A percentile compares a stretch with the other conserved stretches of the same genome.
Evolutionary conservation across 64 coral and sea anemone genomes (phyloP).

Genomic region (Montipora efflorescens): DNA sequence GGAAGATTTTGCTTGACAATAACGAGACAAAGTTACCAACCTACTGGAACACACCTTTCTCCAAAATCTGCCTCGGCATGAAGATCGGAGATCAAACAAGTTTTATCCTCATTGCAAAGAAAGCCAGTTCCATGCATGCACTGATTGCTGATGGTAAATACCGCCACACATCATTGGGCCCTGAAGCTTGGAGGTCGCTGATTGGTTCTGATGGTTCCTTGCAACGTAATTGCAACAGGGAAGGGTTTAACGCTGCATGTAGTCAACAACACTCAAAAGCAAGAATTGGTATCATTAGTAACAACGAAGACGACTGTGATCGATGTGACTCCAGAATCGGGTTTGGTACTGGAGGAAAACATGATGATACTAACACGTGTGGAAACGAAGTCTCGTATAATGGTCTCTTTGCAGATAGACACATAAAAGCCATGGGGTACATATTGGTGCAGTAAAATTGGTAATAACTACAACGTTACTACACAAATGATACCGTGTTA

Average conservation of each 20-base stretch:
- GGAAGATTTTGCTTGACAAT: constrained; percentile 19
- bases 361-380: neutral
- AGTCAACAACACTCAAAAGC: neutral
- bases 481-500: too few species aligned
- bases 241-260: constrained; percentile 43
- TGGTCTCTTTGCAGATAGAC: neutral
- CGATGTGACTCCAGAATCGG: constrained; percentile 35
- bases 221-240: constrained; percentile 36
- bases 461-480: too few species aligned
- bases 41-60: constrained; percentile 42
- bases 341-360: constrained; percentile 6
- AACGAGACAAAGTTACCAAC: constrained; percentile 53
- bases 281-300: constrained; percentile 52
- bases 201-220: constrained; percentile 14
- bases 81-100: neutral
- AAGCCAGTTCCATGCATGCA: constrained; percentile 22
- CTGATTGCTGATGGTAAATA: constrained; percentile 50
- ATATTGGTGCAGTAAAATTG: constrained; percentile 38
- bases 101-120: neutral
- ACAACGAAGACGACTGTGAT: constrained; percentile 20
- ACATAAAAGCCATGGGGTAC: constrained; percentile 28
- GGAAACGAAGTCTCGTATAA: constrained; percentile 16
- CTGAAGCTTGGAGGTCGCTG: constrained; percentile 26
- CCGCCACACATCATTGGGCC: constrained; percentile 33
- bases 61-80: constrained; percentile 29